These are phyloP conservation scores for Mycteria americana DNA, from an alignment of 2,797 vertebrate species.

Conservation along the genomic window DNA sequence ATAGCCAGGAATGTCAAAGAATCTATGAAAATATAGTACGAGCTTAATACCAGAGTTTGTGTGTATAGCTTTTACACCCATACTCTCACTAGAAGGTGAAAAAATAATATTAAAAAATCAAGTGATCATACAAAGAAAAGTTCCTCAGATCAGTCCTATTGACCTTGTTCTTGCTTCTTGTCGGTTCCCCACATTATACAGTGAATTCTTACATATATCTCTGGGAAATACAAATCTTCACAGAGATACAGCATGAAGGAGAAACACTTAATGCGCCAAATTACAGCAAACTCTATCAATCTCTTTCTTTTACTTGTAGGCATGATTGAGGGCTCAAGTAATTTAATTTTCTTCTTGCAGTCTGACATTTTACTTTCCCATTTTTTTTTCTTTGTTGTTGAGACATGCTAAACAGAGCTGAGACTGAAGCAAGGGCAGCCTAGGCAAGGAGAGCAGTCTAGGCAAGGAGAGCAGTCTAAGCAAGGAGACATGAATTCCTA, in stretches of 20 bases:
- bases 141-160: background rate
- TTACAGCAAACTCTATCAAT: conserved; percentile 66
- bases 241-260: conserved; percentile 61
- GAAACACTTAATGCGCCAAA: conserved; percentile 66
- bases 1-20: background rate
- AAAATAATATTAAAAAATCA: background rate
- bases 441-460: background rate
- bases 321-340: conserved; percentile 72
- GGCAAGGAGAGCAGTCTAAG: background rate
- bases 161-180: background rate
- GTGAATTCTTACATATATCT: conserved; percentile 16
- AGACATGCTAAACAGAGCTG: conserved; percentile 44
- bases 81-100: background rate
- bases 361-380: conserved; percentile 69
- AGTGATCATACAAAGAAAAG: background rate
- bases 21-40: background rate
- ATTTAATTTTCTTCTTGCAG: conserved; percentile 72
- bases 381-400: conserved; percentile 38
- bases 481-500: background rate
- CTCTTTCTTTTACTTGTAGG: conserved; percentile 70
- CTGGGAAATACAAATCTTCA: conserved; percentile 64
- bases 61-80: background rate
- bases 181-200: background rate
- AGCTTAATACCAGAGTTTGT: background rate
- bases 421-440: background rate